Evolutionary conservation across 2,113 vertebrate species (phyloP).

Genomic region (Notarius lentiginosus): DNA sequence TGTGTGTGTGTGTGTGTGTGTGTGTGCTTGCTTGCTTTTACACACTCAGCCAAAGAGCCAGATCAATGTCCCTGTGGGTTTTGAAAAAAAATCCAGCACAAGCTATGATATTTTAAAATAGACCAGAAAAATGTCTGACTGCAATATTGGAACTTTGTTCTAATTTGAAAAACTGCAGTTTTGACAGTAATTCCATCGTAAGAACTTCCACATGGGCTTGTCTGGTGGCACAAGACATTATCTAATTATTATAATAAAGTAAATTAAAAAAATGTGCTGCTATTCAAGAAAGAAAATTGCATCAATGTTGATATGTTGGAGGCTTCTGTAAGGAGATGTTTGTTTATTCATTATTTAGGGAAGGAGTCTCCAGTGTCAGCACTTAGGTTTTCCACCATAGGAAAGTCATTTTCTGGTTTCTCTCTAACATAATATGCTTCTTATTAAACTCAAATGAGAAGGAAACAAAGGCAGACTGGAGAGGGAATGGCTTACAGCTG

Average conservation of each 20-base stretch:
- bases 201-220: background rate
- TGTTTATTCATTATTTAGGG: background rate
- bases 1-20: constrained; percentile 28
- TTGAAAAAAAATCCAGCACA: background rate
- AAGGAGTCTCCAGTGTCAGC: background rate
- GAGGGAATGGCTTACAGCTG: background rate
- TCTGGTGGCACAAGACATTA: background rate
- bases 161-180: background rate
- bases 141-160: background rate
- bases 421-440: background rate
- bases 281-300: background rate
- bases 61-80: constrained; percentile 7
- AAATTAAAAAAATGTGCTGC: background rate
- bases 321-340: background rate
- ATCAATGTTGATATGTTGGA: background rate
- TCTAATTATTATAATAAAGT: background rate
- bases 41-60: background rate
- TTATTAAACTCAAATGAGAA: background rate
- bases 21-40: background rate
- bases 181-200: background rate
- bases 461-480: background rate
- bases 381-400: background rate
- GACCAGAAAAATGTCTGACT: background rate
- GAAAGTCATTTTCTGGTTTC: background rate
- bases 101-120: constrained; percentile 2